phyloP scores from a whole-genome alignment of 2,888 invertebrate species.

The Molanna angustata region DNA sequence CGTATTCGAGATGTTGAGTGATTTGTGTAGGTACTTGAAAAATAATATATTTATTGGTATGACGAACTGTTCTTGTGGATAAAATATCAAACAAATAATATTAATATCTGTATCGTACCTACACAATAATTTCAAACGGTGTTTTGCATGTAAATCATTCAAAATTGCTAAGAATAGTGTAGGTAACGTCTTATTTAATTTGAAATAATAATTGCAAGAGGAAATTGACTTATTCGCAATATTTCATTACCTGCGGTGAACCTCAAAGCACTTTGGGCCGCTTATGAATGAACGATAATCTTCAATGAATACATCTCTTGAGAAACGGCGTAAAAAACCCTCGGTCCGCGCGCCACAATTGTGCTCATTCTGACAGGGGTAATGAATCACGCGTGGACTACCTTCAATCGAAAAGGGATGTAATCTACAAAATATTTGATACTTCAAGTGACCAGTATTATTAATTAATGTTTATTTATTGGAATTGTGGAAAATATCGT shows the following conservation, averaged over 20 bases:
- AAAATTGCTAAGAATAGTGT: no score
- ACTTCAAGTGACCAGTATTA: no score
- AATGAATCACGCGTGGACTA: constrained; percentile 6
- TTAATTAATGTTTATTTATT: no score
- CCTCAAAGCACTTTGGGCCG: constrained; percentile 6
- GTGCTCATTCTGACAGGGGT: constrained; percentile 1
- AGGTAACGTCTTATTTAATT: no score
- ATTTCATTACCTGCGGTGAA: constrained; percentile 10
- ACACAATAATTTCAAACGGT: no score
- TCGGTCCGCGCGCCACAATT: constrained; percentile 7
- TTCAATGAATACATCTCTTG: constrained; percentile 2
- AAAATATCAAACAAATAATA: no score
- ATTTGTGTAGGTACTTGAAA: no score
- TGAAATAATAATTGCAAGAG: background rate
- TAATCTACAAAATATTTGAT: background rate
- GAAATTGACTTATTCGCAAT: constrained; percentile 1
- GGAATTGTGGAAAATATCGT: no score
- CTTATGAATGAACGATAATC: constrained; percentile 10
- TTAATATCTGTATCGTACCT: no score
- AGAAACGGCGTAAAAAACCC: constrained; percentile 12
- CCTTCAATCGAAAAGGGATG: background rate
- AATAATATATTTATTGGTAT: no score
- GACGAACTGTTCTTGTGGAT: no score
- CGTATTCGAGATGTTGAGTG: no score
- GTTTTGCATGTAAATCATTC: background rate